phyloP scores from a whole-genome alignment of 1,140 invertebrate genomes.

The Mesaphorura yosii region DNA sequence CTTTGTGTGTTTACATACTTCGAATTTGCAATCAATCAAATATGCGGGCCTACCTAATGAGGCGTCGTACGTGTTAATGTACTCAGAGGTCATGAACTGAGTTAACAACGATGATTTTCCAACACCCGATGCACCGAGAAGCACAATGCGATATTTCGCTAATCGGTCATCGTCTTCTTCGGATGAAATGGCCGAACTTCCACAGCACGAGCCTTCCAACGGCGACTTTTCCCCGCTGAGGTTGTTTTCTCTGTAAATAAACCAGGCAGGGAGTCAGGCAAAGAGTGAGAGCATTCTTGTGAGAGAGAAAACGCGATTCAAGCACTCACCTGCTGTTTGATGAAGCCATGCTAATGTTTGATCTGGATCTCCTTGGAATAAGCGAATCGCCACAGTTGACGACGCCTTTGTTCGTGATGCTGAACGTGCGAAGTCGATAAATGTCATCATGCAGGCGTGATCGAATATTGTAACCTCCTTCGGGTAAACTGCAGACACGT shows the following conservation, averaged over 20 bases:
- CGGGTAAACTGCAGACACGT: slow-evolving; percentile 67
- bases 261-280: no score
- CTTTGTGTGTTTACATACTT: no score
- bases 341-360: slow-evolving; percentile 69
- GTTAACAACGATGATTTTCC: slow-evolving; percentile 78
- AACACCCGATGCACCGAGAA: slow-evolving; percentile 73
- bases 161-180: slow-evolving; percentile 48
- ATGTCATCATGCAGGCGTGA: slow-evolving; percentile 64
- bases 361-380: slow-evolving; percentile 62
- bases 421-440: slow-evolving; percentile 75
- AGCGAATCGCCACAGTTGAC: slow-evolving; percentile 82
- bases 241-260: slow-evolving; percentile 39
- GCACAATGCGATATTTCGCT: slow-evolving; percentile 63
- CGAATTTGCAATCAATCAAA: no score
- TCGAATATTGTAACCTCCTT: slow-evolving; percentile 61
- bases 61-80: slow-evolving; percentile 82
- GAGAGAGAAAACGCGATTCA: no score
- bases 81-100: slow-evolving; percentile 88
- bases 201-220: slow-evolving; percentile 70
- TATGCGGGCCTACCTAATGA: slow-evolving; percentile 65
- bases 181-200: slow-evolving; percentile 57
- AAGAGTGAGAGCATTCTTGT: no score
- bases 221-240: slow-evolving; percentile 57
- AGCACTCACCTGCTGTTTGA: slow-evolving; percentile 63
- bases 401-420: slow-evolving; percentile 76